Evolutionary conservation across 2,888 invertebrate genomes (phyloP).

Genomic region (Chloroclystis v-ata): DNA sequence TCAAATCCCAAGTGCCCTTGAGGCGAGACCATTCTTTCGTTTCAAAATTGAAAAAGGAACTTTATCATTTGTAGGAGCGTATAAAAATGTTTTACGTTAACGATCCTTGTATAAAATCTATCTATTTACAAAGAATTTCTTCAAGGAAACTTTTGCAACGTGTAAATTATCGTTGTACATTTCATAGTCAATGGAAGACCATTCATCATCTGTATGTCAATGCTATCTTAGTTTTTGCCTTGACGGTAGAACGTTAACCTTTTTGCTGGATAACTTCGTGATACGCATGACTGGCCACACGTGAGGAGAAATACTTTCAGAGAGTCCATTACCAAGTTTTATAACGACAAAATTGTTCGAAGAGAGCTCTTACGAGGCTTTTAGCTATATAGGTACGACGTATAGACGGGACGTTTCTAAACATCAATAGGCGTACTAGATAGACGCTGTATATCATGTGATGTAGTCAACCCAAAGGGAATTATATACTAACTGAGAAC

Average conservation of each 20-base stretch:
- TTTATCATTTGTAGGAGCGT: not conserved
- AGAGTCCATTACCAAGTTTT: conserved; percentile 28
- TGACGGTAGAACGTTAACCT: conserved; percentile 57
- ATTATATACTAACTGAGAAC: no score
- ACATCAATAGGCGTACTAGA: no score
- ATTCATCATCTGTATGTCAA: conserved; percentile 64
- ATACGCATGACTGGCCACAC: conserved; percentile 39
- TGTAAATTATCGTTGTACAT: conserved; percentile 26
- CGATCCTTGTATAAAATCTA: no score
- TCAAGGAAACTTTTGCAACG: no score
- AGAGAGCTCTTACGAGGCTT: conserved; percentile 1
- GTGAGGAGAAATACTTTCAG: conserved; percentile 29
- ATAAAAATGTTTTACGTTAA: no score
- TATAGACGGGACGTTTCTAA: no score
- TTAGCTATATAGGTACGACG: no score
- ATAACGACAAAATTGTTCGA: conserved; percentile 14
- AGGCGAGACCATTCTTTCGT: conserved; percentile 24
- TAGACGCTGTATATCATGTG: no score
- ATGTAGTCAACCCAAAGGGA: no score
- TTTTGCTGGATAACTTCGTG: conserved; percentile 44
- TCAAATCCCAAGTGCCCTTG: conserved; percentile 21
- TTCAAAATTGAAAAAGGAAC: conserved; percentile 2
- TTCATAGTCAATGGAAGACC: conserved; percentile 47
- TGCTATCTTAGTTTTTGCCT: conserved; percentile 65
- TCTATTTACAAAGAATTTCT: no score